These are phyloP conservation scores for Triplophysa rosa DNA, from an alignment of 2,113 vertebrate genomes.

Conservation along the genomic window DNA sequence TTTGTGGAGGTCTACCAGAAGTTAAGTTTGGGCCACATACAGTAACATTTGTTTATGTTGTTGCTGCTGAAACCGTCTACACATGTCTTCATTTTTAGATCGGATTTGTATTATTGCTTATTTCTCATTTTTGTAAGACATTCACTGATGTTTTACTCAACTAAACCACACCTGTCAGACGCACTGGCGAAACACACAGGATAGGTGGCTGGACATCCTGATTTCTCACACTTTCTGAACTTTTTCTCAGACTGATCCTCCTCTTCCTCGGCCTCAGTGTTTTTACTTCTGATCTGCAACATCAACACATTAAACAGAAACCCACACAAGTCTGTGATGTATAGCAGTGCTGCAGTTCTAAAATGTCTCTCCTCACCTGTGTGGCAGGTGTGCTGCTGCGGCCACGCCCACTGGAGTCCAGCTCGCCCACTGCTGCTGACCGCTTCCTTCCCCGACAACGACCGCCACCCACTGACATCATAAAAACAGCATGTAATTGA, in stretches of 20 bases:
- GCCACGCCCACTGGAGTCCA: slow-evolving; percentile 75
- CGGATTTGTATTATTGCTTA: too few relatives aligned
- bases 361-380: slow-evolving; percentile 57
- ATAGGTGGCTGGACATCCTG: slow-evolving; percentile 89
- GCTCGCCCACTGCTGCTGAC: slow-evolving; percentile 86
- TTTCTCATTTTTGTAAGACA: too few relatives aligned
- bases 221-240: slow-evolving; percentile 97
- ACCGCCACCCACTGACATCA: background rate
- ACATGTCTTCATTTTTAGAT: too few relatives aligned
- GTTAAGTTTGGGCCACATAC: too few relatives aligned
- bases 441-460: slow-evolving; percentile 70
- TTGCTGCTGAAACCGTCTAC: too few relatives aligned
- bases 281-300: slow-evolving; percentile 87
- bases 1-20: too few relatives aligned
- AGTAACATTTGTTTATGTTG: too few relatives aligned
- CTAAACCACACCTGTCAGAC: slow-evolving; percentile 84
- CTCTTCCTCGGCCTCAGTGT: slow-evolving; percentile 85
- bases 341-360: background rate
- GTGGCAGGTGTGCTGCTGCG: slow-evolving; percentile 69
- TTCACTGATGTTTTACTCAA: too few relatives aligned
- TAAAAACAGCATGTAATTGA: background rate
- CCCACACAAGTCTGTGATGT: background rate
- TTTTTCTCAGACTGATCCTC: slow-evolving; percentile 92
- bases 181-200: slow-evolving; percentile 97
- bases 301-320: slow-evolving; percentile 33